Conservation (phyloP, 2,113 vertebrate genomes). For the Gymnogyps californianus region DNA sequence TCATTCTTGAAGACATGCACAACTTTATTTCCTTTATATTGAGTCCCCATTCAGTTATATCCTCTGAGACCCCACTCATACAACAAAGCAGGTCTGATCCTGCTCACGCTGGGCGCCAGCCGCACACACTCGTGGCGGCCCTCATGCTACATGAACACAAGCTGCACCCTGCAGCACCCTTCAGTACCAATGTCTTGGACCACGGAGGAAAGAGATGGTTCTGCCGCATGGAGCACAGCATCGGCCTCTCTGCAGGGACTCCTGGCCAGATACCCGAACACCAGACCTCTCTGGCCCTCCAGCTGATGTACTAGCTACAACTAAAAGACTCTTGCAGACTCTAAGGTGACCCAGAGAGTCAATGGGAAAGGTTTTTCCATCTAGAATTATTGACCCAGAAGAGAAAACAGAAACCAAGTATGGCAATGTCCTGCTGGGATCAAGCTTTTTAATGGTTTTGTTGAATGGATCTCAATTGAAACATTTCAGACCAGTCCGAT, state of each 20-base stretch:
- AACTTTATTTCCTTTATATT: rapidly evolving
- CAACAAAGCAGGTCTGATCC: neutral
- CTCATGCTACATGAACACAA: rapidly evolving
- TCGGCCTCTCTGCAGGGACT: neutral
- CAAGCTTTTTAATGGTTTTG: neutral
- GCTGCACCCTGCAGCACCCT: neutral
- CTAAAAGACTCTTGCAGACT: neutral
- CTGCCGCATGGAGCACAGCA: rapidly evolving
- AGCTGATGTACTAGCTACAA: neutral
- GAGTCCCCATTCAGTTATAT: neutral
- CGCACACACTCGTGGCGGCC: rapidly evolving
- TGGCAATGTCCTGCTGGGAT: neutral
- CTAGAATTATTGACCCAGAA: neutral
- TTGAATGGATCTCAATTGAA: neutral
- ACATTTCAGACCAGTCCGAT: neutral
- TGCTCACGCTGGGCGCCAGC: neutral
- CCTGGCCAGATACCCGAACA: neutral
- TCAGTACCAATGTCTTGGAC: too few relatives aligned
- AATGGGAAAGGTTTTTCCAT: neutral
- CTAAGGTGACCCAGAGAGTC: neutral
- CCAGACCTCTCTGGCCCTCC: neutral
- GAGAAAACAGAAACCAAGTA: neutral
- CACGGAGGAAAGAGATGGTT: rapidly evolving
- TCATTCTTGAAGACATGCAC: neutral
- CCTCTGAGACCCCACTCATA: rapidly evolving